A percentile compares a stretch with the other conserved stretches of the same genome.
Evolutionary conservation across 2,113 vertebrate species (phyloP).

Genomic region (Cnemophilus loriae): DNA sequence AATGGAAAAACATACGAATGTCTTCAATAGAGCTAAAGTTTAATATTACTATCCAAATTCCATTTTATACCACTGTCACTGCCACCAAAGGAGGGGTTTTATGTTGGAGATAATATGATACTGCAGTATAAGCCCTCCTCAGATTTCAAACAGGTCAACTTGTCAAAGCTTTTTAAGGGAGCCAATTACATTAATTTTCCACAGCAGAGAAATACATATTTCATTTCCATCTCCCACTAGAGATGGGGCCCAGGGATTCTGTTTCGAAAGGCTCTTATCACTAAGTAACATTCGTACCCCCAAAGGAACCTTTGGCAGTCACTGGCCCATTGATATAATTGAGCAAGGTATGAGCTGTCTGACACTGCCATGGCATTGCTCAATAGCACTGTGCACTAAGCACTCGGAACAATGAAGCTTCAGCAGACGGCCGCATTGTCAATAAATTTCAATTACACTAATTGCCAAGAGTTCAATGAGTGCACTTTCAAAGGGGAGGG

Average conservation of each 20-base stretch:
- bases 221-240: slow-evolving; percentile 91
- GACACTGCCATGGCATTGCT: slow-evolving; percentile 74
- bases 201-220: slow-evolving; percentile 88
- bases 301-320: slow-evolving; percentile 89
- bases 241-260: slow-evolving; percentile 85
- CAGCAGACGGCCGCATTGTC: slow-evolving; percentile 83
- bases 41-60: slow-evolving; percentile 69
- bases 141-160: slow-evolving; percentile 84
- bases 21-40: slow-evolving; percentile 60
- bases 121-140: slow-evolving; percentile 69
- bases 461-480: slow-evolving; percentile 93
- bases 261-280: slow-evolving; percentile 92
- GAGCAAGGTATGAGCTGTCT: slow-evolving; percentile 85
- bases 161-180: slow-evolving; percentile 83
- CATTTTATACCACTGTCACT: slow-evolving; percentile 68
- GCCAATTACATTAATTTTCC: slow-evolving; percentile 90
- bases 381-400: slow-evolving; percentile 78
- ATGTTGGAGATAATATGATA: slow-evolving; percentile 73
- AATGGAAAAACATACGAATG: slow-evolving; percentile 44
- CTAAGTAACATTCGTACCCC: slow-evolving; percentile 93
- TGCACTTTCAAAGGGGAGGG: slow-evolving; percentile 73
- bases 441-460: slow-evolving; percentile 98
- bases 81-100: slow-evolving; percentile 48
- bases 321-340: slow-evolving; percentile 93
- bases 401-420: slow-evolving; percentile 87